A percentile compares a stretch with the other conserved stretches of the same genome.
Conservation (phyloP, 92 coral and sea anemone genomes). For the Paragorgia papillata region DNA sequence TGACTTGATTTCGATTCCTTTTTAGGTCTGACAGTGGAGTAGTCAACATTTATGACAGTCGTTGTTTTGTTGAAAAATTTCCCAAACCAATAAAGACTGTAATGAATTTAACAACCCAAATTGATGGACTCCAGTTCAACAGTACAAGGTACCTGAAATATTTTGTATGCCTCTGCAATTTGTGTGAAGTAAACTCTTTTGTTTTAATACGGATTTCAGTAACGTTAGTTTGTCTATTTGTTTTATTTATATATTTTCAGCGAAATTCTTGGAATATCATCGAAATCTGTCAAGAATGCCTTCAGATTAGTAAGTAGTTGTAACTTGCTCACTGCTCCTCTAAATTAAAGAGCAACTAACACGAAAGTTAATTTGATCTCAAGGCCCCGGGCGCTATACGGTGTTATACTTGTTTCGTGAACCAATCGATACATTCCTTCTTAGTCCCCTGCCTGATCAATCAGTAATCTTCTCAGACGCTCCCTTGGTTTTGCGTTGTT, state of each 20-base stretch:
- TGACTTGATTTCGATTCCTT: too few species aligned
- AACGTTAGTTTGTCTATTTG: not conserved
- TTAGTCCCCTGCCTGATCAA: too few species aligned
- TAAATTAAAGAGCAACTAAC: too few species aligned
- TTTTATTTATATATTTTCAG: constrained; percentile 52
- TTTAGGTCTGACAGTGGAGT: constrained; percentile 95
- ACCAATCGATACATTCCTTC: too few species aligned
- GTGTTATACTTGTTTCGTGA: too few species aligned
- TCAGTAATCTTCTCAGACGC: too few species aligned
- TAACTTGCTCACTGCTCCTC: not conserved
- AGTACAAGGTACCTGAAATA: constrained; percentile 66
- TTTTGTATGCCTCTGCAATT: too few species aligned
- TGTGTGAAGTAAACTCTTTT: not conserved
- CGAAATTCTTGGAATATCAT: constrained; percentile 86
- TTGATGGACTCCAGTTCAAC: constrained; percentile 70
- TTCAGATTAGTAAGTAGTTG: constrained; percentile 78
- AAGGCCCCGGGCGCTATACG: too few species aligned
- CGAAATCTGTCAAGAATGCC: constrained; percentile 67
- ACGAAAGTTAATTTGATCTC: too few species aligned
- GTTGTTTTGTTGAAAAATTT: constrained; percentile 62
- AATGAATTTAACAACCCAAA: constrained; percentile 79
- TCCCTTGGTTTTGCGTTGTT: too few species aligned
- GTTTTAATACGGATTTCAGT: not conserved
- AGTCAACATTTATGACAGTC: constrained; percentile 83
- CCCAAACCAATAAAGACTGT: constrained; percentile 91